These are phyloP conservation scores for Tipula lateralis DNA, from an alignment of 2,888 invertebrate species.

Conservation along the genomic window DNA sequence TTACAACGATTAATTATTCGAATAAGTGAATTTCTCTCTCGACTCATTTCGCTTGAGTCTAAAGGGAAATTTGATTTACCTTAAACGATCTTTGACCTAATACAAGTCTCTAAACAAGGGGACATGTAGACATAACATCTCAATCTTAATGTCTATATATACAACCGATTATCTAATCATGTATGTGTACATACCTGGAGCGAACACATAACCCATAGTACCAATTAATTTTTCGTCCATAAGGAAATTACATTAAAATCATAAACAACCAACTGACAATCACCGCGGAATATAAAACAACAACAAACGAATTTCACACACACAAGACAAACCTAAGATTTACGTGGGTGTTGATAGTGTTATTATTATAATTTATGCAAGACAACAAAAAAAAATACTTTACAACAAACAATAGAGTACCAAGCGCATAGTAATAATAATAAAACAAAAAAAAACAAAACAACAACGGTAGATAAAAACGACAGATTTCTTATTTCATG, in stretches of 20 bases:
- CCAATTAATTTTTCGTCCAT: background rate
- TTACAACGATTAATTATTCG: background rate
- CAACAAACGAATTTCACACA: background rate
- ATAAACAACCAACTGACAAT: background rate
- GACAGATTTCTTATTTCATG: slow-evolving; percentile 15
- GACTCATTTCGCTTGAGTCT: background rate
- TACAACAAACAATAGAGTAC: slow-evolving; percentile 8
- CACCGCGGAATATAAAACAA: background rate
- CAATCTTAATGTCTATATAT: background rate
- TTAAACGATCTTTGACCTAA: background rate
- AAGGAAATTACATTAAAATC: slow-evolving; percentile 19
- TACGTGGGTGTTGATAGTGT: slow-evolving; percentile 19
- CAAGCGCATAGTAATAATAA: background rate
- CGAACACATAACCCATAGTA: background rate
- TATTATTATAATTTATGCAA: slow-evolving; percentile 24
- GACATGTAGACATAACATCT: too few relatives aligned
- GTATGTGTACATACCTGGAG: too few relatives aligned
- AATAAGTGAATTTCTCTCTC: background rate
- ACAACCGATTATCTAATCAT: background rate
- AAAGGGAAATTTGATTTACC: background rate
- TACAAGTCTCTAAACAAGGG: too few relatives aligned
- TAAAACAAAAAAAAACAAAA: background rate
- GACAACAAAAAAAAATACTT: background rate
- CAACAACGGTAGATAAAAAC: background rate
- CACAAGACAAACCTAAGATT: slow-evolving; percentile 11